These are phyloP conservation scores for Ceraclea dissimilis DNA, from an alignment of 2,888 invertebrate genomes.

Conservation along the genomic window DNA sequence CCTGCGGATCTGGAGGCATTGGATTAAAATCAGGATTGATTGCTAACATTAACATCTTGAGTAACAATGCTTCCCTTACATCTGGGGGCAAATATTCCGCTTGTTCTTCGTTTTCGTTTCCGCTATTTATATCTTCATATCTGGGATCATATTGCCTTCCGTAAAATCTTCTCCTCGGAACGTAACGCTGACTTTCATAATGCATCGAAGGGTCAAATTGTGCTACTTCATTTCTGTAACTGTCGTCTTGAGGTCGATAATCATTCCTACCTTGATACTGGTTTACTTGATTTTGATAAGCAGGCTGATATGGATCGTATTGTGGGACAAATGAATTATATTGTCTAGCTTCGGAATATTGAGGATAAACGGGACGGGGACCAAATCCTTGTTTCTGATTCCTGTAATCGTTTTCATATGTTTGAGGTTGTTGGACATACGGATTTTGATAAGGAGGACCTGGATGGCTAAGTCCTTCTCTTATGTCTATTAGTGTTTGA, in stretches of 20 bases:
- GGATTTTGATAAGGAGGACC: slow-evolving; percentile 33
- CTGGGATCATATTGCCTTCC: slow-evolving; percentile 29
- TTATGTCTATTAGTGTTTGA: slow-evolving; percentile 46
- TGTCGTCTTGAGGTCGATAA: slow-evolving; percentile 29
- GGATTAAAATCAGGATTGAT: slow-evolving; percentile 52
- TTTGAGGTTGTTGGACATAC: slow-evolving; percentile 24
- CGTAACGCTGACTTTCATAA: slow-evolving; percentile 44
- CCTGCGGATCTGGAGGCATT: slow-evolving; percentile 10
- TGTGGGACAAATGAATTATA: slow-evolving; percentile 31
- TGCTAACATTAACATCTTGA: slow-evolving; percentile 66
- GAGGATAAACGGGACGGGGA: slow-evolving; percentile 15
- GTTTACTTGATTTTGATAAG: slow-evolving; percentile 31
- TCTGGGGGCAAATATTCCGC: slow-evolving; percentile 61
- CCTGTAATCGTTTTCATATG: slow-evolving; percentile 23
- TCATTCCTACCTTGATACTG: slow-evolving; percentile 26
- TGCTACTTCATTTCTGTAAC: slow-evolving; percentile 37
- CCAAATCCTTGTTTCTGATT: slow-evolving; percentile 15
- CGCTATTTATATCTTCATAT: slow-evolving; percentile 40
- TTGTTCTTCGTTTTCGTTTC: slow-evolving; percentile 39
- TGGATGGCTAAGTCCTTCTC: slow-evolving; percentile 18
- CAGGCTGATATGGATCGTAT: slow-evolving; percentile 38
- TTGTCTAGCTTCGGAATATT: slow-evolving; percentile 28
- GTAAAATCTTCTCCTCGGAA: slow-evolving; percentile 38
- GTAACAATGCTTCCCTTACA: slow-evolving; percentile 60
- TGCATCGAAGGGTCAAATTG: slow-evolving; percentile 36